Conservation (phyloP, 2,888 invertebrate species). For the Monochamus alternatus region DNA sequence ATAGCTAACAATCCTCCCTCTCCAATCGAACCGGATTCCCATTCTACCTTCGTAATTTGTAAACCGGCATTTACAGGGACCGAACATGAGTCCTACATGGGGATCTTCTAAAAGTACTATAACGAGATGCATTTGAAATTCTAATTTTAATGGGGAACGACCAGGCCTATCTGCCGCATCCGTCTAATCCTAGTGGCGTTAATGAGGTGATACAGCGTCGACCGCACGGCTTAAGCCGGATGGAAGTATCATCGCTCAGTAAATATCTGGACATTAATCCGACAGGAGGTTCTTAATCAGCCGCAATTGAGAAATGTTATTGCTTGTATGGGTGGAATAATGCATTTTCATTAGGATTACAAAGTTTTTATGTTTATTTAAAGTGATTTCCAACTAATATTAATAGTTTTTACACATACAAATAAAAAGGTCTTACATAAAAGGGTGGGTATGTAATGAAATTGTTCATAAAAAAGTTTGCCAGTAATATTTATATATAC, state of each 20-base stretch:
- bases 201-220: background rate
- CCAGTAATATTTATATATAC: too few species aligned
- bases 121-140: conserved; percentile 4
- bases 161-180: background rate
- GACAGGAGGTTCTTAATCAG: background rate
- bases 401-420: too few species aligned
- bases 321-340: too few species aligned
- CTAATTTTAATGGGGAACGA: background rate
- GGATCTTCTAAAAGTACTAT: conserved; percentile 4
- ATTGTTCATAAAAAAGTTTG: too few species aligned
- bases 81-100: background rate
- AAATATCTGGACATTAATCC: background rate
- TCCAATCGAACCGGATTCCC: background rate
- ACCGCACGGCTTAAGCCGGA: background rate
- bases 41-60: background rate
- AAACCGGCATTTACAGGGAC: background rate
- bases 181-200: background rate
- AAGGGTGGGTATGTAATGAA: too few species aligned
- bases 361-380: too few species aligned
- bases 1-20: background rate
- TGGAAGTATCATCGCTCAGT: conserved; percentile 4
- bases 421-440: too few species aligned
- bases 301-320: too few species aligned
- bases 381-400: too few species aligned
- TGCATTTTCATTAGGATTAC: too few species aligned